Evolutionary conservation across 2,888 invertebrate genomes (phyloP).

Genomic region (Cremastinae sp.): DNA sequence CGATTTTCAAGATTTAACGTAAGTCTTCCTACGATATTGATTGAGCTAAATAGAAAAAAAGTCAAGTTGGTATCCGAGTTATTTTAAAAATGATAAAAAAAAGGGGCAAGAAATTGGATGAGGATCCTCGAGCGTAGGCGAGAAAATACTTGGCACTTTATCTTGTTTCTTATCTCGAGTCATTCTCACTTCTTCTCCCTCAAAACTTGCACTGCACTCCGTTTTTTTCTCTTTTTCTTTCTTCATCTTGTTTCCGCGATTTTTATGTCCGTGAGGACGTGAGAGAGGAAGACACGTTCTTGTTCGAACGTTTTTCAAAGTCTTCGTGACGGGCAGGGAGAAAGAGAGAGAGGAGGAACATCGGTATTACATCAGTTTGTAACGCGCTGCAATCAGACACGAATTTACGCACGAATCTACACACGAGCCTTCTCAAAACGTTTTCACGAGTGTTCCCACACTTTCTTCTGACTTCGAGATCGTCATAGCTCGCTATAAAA

Average conservation of each 20-base stretch:
- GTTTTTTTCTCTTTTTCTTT: slow-evolving; percentile 8
- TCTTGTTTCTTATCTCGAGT: slow-evolving; percentile 58
- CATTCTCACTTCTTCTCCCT: slow-evolving; percentile 13
- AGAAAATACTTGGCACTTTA: slow-evolving; percentile 57
- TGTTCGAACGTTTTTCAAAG: slow-evolving; percentile 12
- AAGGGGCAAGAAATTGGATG: slow-evolving; percentile 49
- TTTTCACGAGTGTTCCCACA: slow-evolving; percentile 69
- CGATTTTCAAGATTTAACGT: background rate
- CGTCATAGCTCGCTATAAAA: slow-evolving; percentile 57
- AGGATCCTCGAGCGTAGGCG: slow-evolving; percentile 59
- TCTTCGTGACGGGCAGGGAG: slow-evolving; percentile 15
- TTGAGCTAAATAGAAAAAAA: too few relatives aligned
- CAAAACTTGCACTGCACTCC: background rate
- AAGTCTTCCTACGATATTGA: background rate
- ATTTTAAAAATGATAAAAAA: slow-evolving; percentile 32
- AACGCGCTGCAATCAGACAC: slow-evolving; percentile 63
- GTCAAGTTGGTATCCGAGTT: background rate
- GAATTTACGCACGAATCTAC: slow-evolving; percentile 71
- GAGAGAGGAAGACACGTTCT: slow-evolving; percentile 21
- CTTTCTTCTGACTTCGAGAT: slow-evolving; percentile 66
- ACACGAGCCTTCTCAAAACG: slow-evolving; percentile 3
- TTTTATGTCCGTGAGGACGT: slow-evolving; percentile 30
- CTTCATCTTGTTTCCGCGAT: slow-evolving; percentile 41
- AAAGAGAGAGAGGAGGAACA: slow-evolving; percentile 36
- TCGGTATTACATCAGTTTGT: slow-evolving; percentile 61